These are phyloP conservation scores for Callopanchax toddi DNA, from an alignment of 2,113 vertebrate genomes.

Conservation along the genomic window DNA sequence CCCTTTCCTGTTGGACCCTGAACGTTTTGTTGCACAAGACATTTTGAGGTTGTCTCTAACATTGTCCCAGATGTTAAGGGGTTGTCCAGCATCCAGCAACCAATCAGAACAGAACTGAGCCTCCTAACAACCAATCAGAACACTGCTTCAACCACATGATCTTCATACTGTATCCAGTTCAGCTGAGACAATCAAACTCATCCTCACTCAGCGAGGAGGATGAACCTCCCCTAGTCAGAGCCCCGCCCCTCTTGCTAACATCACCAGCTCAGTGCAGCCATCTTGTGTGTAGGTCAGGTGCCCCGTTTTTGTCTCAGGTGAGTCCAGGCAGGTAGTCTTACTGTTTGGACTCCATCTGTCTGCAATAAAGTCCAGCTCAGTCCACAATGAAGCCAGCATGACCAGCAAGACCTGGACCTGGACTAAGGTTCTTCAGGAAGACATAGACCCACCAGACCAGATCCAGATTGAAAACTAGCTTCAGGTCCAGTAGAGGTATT, in stretches of 20 bases:
- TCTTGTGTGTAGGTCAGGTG: not conserved
- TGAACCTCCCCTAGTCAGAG: conserved; percentile 10
- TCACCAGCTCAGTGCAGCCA: conserved; percentile 37
- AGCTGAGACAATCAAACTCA: conserved; percentile 63
- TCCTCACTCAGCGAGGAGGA: not conserved
- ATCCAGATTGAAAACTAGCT: too few species aligned
- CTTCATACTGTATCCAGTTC: too few species aligned
- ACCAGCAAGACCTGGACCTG: conserved; percentile 5
- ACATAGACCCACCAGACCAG: not conserved
- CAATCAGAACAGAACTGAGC: too few species aligned
- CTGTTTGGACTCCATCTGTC: conserved; percentile 26
- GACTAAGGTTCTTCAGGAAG: not conserved
- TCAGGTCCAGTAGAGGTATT: not conserved
- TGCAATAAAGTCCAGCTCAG: conserved; percentile 27
- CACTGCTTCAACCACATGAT: too few species aligned
- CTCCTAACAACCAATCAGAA: too few species aligned
- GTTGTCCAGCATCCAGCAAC: too few species aligned
- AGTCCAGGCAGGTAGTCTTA: conserved; percentile 42
- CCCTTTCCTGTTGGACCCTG: not conserved
- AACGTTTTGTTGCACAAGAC: not conserved
- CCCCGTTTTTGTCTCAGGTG: conserved; percentile 52
- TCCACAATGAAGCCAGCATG: conserved; percentile 8
- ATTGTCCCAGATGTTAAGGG: too few species aligned
- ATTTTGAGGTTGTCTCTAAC: not conserved
- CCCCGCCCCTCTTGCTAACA: not conserved